Base-by-base conservation (phyloP, 2,113 vertebrate species). In the Hippocampus mohnikei region DNA sequence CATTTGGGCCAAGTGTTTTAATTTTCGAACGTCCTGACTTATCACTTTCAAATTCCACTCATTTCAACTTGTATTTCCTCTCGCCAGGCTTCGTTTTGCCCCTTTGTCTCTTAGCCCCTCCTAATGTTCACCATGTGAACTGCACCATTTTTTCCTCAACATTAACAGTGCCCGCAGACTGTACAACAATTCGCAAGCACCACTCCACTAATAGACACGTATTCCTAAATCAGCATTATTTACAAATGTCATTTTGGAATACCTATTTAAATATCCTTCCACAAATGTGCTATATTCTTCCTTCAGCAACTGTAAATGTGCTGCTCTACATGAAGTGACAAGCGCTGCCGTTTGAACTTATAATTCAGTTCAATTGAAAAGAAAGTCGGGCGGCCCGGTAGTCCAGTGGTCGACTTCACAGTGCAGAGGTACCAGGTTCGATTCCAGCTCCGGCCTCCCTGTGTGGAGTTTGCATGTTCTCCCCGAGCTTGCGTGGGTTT, bases 51-150 rank as follows among this genome's bases (percentile, higher is more conserved):
- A 15, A 64, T 13, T n/a, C 10, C 40, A 44, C 12, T 23, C 18
- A 27, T 46, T 44, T 66, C 48, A 0, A 59, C 55, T 66, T 11
- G 21, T 13, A 9, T 61, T 48, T 67, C 44, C 72, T 27, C 33
- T 40, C 4, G 4, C 4, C 58, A 3, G 5, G n/a, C 29, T 18
- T 69, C 12, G 62, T 71, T 61, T 75, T 83, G 68, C 81, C 86
- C 76, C 77, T n/a, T 75, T 87, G 75, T 88, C 79, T 88, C 58
- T 82, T 85, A 90, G 83, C 88, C 74, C 85, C 91, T 81, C 81
- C 85, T 87, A 80, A 78, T 84, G 92, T 25, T 66, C 68, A 81
- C 58, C 46, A 68, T n/a, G n/a, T 25, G 76, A 82, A 89, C 79
- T 89, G 74, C 87, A 90, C 42, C 68, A 23, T 13, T 12, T 20